Base-by-base conservation (phyloP, 2,797 vertebrate species). In the Carduelis carduelis region DNA sequence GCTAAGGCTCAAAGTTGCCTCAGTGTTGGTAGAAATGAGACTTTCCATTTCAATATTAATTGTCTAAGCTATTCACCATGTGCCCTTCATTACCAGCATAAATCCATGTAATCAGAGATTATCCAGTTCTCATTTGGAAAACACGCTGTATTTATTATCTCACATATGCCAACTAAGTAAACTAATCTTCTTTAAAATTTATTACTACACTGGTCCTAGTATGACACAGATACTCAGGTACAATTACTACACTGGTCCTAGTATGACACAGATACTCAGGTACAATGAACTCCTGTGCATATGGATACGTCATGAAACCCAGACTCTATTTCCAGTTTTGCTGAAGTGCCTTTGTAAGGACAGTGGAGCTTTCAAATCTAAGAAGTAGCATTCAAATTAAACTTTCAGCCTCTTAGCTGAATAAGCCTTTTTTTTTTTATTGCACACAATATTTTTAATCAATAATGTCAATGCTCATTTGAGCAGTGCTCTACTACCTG, bases 281-380 rank as follows among this genome's bases (percentile, higher is more conserved):
- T 49, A 65, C 34, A 74, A 14, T 19, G 50, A 93, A 37, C 27
- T 84, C 27, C 27, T 63, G 34, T 28, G 26, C 14, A 21, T 44
- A 44, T 28, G 28, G 20, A 32, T 63, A 20, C 0, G 0, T 32
- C 66, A 68, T 52, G 70, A 78, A 84, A 63, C 11, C 69, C 11
- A 49, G 37, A 89, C 87, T 32, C 0, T 0, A 53, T 34, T 87
- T 84, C 34, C 41, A 72, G 6, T 43, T 70, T 64, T 64, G 32
- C 44, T 68, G 28, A n/a, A 78, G 18, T 28, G 28, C 11, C 23
- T 70, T 34, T 75, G 20, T 22, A 60, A 84, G 35, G 22, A 37
- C 30, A 44, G n/a, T 8, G 6, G 16, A 83, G n/a, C 47, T 94
- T 79, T 85, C 32, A 65, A 99, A 99, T 59, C 99, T 99, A 98